Evolutionary conservation across 2,797 vertebrate genomes (phyloP), one percentile per base, ranked within the genome.

Genomic region (Petrocephalus sullivani): DNA sequence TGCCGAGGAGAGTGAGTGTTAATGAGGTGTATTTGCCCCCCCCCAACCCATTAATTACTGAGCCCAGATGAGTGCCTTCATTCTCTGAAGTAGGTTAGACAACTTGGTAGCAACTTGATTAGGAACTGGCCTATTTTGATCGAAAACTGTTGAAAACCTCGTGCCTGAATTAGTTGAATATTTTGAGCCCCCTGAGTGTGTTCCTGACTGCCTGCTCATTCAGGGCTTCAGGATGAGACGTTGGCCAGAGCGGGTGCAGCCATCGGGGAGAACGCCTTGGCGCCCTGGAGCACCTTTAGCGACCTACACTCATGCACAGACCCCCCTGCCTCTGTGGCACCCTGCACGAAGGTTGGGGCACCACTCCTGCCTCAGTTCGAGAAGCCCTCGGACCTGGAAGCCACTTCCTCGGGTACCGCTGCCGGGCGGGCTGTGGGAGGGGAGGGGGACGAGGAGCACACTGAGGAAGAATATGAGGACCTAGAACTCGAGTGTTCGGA

Each of bases 391-490:
- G 87, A 97, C 96, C 1, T 97, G 4, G 95, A 96, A 0, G 96
- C 51, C 53, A 56, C 83, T 16, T 8, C 28, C 10, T 33, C 53
- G 8, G 96, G 60, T 96, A 96, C 0, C 96, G 96, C 93, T 95
- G 95, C 96, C 51, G 95, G 95, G 3, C 95, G 95, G 89, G 19
- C 90, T 56, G 1, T 88, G 90, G 33, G 91, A 58, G 94, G 95
- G 1, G 95, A 94, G 0, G 94, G 94, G 0, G 93, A 95, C 0
- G 95, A 95, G 0, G 89, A 87, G 4, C 89, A 90, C 0, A 90
- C 92, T 0, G 94, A 96, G 4, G 95, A 95, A 91, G 95, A 96
- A 92, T 98, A 97, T 87, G 98, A 98, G 92, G 98, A 98, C 90
- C 94, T 98, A 91, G 96, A 97, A 51, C 95, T 94, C 3, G 97